Base-by-base conservation (phyloP, 2,113 vertebrate genomes). In the Cyrtonyx montezumae region DNA sequence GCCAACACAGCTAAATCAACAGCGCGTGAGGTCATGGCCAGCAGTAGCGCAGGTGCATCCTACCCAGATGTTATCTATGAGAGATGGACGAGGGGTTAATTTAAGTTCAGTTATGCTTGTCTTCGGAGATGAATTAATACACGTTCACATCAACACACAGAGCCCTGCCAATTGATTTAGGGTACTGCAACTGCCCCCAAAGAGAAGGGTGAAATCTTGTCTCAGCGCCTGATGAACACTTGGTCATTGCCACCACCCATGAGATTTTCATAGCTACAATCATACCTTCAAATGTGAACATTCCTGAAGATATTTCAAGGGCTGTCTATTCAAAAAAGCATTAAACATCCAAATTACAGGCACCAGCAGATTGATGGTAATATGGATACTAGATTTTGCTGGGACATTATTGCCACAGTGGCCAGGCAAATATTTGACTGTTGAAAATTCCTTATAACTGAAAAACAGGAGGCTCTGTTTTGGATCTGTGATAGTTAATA, bases 1-100 rank as follows among this genome's bases (percentile, higher is more conserved):
- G 86, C 58, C 70, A 25, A 2, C 1, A 13, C 17, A 66, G 62
- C 40, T 62, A 73, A 40, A 79, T 12, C 0, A 0, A 22, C 7
- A 79, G 22, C 74, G 53, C 1, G 0, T 0, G 3, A 32, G 45
- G 30, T 25, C 23, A 16, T 2, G 45, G 68, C 59, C 62, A 80
- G 49, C 26, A 87, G 45, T 4, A 49, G 26, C 5, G 3, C 62
- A 66, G 67, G 40, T 28, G 4, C 34, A 4, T 13, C 73, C 61
- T 51, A 34, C 42, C 22, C 34, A 58, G 49, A 46, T 25, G 76
- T 56, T 51, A 46, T 8, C 76, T n/a, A 2, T 4, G 19, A 30
- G 10, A 61, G 13, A 45, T 82, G 76, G 9, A 8, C 61, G n/a
- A 76, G 32, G 46, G 73, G 37, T 75, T 78, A 48, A n/a, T 21